phyloP scores from a whole-genome alignment of 2,113 vertebrate species.

The Corvus moneduloides region DNA sequence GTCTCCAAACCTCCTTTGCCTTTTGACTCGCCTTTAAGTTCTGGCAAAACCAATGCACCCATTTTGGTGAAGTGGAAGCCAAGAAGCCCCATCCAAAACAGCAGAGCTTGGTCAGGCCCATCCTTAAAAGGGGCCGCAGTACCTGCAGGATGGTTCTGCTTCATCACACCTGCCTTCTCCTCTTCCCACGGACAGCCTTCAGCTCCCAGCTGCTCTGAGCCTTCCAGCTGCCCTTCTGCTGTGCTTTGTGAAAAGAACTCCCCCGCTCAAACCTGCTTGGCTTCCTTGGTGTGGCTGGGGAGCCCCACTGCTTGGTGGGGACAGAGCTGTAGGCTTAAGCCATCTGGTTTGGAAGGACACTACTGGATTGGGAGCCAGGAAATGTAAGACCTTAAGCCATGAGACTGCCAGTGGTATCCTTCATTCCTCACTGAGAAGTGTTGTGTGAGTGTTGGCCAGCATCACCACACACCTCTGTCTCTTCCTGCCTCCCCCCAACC shows the following conservation, averaged over 20 bases:
- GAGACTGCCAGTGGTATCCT: not conserved
- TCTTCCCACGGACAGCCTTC: not conserved
- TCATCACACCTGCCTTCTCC: not conserved
- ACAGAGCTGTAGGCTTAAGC: not conserved
- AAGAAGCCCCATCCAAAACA: not conserved
- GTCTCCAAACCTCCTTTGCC: not conserved
- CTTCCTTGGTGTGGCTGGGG: not conserved
- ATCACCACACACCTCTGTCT: fast-evolving
- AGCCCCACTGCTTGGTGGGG: not conserved
- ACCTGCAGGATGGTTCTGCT: not conserved
- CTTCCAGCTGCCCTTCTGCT: not conserved
- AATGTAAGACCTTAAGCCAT: not conserved
- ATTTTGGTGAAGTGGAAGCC: not conserved
- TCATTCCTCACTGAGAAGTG: not conserved
- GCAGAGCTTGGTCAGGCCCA: not conserved
- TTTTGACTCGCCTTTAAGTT: not conserved
- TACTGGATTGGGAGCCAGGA: not conserved
- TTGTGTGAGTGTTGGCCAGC: not conserved
- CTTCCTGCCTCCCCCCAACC: not conserved
- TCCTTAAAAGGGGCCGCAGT: fast-evolving
- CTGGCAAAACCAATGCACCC: not conserved
- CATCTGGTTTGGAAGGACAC: not conserved
- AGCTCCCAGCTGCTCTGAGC: not conserved
- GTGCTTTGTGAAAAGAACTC: not conserved
- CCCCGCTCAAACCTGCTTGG: fast-evolving